Evolutionary conservation across 2,113 vertebrate genomes (phyloP).

Genomic region (Malurus alboscapulatus): DNA sequence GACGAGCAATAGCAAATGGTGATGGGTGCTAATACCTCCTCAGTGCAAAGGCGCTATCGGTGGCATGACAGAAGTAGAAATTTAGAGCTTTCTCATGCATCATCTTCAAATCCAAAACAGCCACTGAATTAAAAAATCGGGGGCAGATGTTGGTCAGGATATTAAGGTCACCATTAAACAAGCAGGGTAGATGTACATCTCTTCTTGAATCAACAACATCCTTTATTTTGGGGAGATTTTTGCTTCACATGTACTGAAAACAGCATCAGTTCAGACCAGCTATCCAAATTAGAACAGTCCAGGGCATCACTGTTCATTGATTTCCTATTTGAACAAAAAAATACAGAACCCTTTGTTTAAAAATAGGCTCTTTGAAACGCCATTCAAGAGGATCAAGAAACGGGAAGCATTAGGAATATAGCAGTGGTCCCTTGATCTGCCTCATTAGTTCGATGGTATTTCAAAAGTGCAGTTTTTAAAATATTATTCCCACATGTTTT

Average conservation of each 20-base stretch:
- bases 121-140: background rate
- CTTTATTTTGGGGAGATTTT: background rate
- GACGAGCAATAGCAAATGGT: background rate
- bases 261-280: background rate
- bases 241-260: background rate
- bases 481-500: slow-evolving; percentile 33
- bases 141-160: background rate
- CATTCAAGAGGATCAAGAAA: background rate
- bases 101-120: background rate
- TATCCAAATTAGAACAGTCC: slow-evolving; percentile 9
- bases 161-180: background rate
- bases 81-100: background rate
- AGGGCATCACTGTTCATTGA: slow-evolving; percentile 18
- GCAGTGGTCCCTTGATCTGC: background rate
- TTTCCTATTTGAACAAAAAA: slow-evolving; percentile 39
- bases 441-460: slow-evolving; percentile 54
- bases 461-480: slow-evolving; percentile 31
- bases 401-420: background rate
- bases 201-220: background rate
- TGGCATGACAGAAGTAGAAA: background rate
- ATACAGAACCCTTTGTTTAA: background rate
- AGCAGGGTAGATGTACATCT: background rate
- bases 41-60: background rate
- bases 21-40: background rate
- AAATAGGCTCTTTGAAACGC: slow-evolving; percentile 1